Percentiles rank a stretch among this genome's conserved stretches.
Evolutionary conservation across 2,888 invertebrate genomes (phyloP).

Genomic region (Philhelius pedissequus): DNA sequence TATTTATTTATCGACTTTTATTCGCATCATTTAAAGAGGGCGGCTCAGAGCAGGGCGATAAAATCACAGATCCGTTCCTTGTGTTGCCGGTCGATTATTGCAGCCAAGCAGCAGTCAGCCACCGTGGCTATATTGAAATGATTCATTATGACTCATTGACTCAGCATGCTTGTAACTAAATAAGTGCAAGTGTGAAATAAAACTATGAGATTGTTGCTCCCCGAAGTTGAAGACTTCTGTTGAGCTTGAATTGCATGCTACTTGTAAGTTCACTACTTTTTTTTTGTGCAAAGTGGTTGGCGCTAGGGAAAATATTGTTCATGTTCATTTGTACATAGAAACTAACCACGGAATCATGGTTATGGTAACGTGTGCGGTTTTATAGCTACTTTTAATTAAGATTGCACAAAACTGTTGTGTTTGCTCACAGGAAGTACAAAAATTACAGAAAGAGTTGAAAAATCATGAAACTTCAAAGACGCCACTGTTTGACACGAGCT

Average conservation of each 20-base stretch:
- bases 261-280: neutral
- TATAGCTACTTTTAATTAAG: constrained; percentile 22
- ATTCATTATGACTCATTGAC: constrained; percentile 25
- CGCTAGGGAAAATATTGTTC: neutral
- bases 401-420: constrained; percentile 8
- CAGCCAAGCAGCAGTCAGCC: too few species aligned
- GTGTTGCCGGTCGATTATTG: neutral
- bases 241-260: constrained; percentile 11
- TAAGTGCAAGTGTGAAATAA: constrained; percentile 44
- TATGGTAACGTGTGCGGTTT: constrained; percentile 11
- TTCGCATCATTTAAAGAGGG: too few species aligned
- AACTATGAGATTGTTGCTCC: constrained; percentile 16
- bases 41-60: too few species aligned
- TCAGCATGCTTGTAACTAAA: constrained; percentile 4
- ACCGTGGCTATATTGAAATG: constrained; percentile 7
- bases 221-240: neutral
- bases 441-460: neutral
- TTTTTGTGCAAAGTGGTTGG: constrained; percentile 6
- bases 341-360: neutral
- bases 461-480: neutral
- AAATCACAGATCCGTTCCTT: neutral
- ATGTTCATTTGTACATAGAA: neutral
- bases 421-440: constrained; percentile 31
- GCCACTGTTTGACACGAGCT: neutral
- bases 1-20: too few species aligned